phyloP scores from a whole-genome alignment of 1,140 invertebrate species.

The Mycetomoellerius zeteki region DNA sequence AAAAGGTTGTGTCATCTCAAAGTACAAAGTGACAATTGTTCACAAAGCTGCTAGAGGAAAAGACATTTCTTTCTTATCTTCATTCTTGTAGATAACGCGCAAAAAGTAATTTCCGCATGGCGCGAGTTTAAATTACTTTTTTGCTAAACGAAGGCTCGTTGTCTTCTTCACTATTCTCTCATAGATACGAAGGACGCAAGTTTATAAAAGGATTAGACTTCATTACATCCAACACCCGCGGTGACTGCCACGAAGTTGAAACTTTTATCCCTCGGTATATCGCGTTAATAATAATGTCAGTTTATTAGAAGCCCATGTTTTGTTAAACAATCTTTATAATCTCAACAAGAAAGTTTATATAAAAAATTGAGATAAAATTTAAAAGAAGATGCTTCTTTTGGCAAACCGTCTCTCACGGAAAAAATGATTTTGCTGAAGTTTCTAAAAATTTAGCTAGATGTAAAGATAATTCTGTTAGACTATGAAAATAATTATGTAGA shows the following conservation, averaged over 20 bases:
- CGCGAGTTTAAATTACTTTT: constrained; percentile 63
- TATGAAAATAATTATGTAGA: too few species aligned
- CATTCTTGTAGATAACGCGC: constrained; percentile 22
- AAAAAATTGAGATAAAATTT: constrained; percentile 2
- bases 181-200: constrained; percentile 31
- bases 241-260: constrained; percentile 36
- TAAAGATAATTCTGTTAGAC: too few species aligned
- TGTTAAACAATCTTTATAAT: constrained; percentile 11
- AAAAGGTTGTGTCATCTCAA: neutral
- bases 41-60: constrained; percentile 4
- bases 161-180: neutral
- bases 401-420: too few species aligned
- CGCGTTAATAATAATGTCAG: constrained; percentile 66
- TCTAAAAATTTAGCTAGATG: too few species aligned
- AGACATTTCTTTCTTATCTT: neutral
- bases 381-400: neutral
- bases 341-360: neutral
- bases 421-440: too few species aligned
- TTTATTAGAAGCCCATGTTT: constrained; percentile 69
- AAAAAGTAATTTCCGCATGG: constrained; percentile 57
- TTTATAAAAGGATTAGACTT: constrained; percentile 74
- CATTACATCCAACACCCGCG: constrained; percentile 49
- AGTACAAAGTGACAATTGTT: constrained; percentile 4
- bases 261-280: constrained; percentile 25
- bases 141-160: constrained; percentile 36